These are phyloP conservation scores for Aspidoscelis tigris DNA, from an alignment of 2,113 vertebrate species.

Conservation along the genomic window DNA sequence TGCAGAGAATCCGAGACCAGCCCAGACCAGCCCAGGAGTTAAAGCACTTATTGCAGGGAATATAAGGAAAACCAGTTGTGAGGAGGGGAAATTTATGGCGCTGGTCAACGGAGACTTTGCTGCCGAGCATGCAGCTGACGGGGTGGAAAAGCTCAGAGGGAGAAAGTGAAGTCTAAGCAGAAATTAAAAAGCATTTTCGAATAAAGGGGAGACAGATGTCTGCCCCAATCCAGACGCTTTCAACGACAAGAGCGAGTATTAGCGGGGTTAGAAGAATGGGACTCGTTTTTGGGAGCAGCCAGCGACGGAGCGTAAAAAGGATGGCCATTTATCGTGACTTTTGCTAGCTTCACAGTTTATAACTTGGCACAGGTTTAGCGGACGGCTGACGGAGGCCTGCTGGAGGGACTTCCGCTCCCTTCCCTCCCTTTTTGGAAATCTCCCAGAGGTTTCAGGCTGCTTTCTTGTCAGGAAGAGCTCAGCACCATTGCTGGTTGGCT, in stretches of 20 bases:
- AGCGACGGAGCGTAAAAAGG: constrained; percentile 34
- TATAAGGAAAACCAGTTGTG: neutral
- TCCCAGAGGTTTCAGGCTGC: no score
- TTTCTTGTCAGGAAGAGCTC: no score
- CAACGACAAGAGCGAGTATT: neutral
- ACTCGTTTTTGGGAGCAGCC: constrained; percentile 7
- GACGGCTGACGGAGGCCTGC: constrained; percentile 52
- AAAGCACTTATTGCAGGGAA: constrained; percentile 21
- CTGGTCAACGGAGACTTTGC: constrained; percentile 12
- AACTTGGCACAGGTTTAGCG: constrained; percentile 45
- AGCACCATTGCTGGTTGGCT: no score
- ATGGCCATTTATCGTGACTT: constrained; percentile 56
- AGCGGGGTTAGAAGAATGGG: constrained; percentile 44
- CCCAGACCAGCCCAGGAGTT: constrained; percentile 23
- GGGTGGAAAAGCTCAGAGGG: constrained; percentile 31
- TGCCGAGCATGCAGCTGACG: constrained; percentile 23
- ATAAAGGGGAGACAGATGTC: constrained; percentile 12
- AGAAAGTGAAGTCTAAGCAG: constrained; percentile 29
- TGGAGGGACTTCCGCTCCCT: no score
- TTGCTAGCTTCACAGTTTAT: constrained; percentile 61
- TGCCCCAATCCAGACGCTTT: constrained; percentile 28
- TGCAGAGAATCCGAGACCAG: neutral
- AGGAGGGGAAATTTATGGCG: neutral
- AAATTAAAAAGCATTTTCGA: constrained; percentile 17
- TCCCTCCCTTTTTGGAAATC: no score